These are phyloP conservation scores for Dicrurus megarhynchus DNA, from an alignment of 2,113 vertebrate genomes.

Conservation along the genomic window DNA sequence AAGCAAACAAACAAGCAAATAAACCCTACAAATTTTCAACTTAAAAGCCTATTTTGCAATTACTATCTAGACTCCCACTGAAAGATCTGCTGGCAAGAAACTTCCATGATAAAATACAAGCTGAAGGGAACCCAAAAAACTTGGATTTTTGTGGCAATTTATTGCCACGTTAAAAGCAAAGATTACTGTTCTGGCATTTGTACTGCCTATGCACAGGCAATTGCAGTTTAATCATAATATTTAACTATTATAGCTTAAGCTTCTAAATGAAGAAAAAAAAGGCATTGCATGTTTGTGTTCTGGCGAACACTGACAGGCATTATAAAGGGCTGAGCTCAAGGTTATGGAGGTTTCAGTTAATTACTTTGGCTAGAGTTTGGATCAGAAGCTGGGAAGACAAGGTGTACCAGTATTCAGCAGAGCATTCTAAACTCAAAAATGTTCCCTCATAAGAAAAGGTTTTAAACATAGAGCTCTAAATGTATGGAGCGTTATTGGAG, in stretches of 20 bases:
- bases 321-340: neutral
- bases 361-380: neutral
- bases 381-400: neutral
- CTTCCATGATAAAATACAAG: neutral
- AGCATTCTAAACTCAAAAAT: neutral
- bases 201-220: neutral
- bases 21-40: neutral
- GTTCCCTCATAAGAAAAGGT: neutral
- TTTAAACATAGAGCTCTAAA: neutral
- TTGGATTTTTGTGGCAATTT: neutral
- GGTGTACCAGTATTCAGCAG: neutral
- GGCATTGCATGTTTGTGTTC: neutral
- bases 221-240: neutral
- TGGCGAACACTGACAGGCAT: neutral
- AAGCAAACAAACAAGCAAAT: neutral
- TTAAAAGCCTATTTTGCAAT: neutral
- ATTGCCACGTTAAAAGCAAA: neutral
- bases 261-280: neutral
- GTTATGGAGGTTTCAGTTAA: neutral
- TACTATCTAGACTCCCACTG: neutral
- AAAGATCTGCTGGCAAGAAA: neutral
- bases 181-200: neutral
- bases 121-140: neutral
- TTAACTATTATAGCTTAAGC: neutral
- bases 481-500: neutral